Evolutionary conservation across 2,888 invertebrate species (phyloP).

Genomic region (Drosophila anomalata): DNA sequence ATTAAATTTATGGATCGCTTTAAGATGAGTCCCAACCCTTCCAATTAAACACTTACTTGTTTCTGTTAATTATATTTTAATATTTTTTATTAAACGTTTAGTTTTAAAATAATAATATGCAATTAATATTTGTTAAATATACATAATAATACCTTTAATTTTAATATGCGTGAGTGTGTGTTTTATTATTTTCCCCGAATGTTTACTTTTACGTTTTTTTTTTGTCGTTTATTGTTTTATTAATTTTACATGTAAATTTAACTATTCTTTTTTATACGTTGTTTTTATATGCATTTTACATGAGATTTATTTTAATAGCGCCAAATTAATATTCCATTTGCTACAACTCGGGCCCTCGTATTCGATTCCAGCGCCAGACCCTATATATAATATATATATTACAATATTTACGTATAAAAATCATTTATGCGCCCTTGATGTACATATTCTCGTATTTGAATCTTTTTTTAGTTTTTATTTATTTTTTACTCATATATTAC

Average conservation of each 20-base stretch:
- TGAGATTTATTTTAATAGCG: constrained; percentile 67
- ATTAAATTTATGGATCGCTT: not conserved
- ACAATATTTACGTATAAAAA: constrained; percentile 69
- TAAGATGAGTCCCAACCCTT: too few relatives aligned
- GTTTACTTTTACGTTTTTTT: constrained; percentile 41
- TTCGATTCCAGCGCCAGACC: constrained; percentile 21
- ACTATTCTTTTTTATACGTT: constrained; percentile 58
- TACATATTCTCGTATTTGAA: constrained; percentile 6
- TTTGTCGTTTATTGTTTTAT: constrained; percentile 47
- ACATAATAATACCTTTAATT: constrained; percentile 74
- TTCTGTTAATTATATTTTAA: constrained; percentile 38
- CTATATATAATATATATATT: constrained; percentile 44
- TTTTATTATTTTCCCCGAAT: constrained; percentile 24
- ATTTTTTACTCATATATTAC: constrained; percentile 36
- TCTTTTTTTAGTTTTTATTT: constrained; percentile 26
- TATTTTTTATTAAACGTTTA: constrained; percentile 79
- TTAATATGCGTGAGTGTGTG: constrained; percentile 73
- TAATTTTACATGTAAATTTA: constrained; percentile 74
- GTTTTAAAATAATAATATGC: constrained; percentile 79
- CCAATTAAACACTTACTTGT: constrained; percentile 5
- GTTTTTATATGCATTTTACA: constrained; percentile 72
- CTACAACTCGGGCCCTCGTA: constrained; percentile 48
- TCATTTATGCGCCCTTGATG: constrained; percentile 55
- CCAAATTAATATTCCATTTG: constrained; percentile 74
- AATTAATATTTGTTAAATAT: constrained; percentile 79